Evolutionary conservation across 2,888 invertebrate species (phyloP).

Genomic region (Sussaba pulchella): DNA sequence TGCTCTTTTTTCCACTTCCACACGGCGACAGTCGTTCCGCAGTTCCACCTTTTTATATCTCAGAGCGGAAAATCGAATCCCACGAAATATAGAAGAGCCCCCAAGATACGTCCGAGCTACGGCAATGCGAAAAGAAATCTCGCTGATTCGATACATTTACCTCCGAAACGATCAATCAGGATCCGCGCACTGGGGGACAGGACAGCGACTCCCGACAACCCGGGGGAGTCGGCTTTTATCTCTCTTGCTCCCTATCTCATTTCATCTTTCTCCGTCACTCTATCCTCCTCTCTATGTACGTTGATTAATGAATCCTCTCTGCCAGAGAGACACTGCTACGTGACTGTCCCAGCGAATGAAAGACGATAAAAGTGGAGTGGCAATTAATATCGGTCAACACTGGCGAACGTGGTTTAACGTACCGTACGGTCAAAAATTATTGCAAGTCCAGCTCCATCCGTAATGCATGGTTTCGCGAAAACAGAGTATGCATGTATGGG

Average conservation of each 20-base stretch:
- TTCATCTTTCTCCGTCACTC: conserved; percentile 34
- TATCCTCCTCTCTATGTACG: conserved; percentile 58
- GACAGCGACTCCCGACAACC: conserved; percentile 55
- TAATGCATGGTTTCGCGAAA: conserved; percentile 6
- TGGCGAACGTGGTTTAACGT: background rate
- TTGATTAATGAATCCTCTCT: conserved; percentile 78
- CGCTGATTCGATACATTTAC: conserved; percentile 66
- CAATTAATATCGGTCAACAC: conserved; percentile 79
- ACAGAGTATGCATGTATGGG: background rate
- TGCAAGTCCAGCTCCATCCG: conserved; percentile 14
- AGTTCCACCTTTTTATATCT: conserved; percentile 23
- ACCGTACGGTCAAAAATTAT: conserved; percentile 66
- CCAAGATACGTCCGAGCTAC: conserved; percentile 42
- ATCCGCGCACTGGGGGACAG: conserved; percentile 54
- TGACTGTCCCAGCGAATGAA: conserved; percentile 78
- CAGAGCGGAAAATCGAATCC: conserved; percentile 33
- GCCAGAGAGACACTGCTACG: conserved; percentile 74
- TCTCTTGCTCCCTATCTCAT: conserved; percentile 30
- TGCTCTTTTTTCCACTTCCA: conserved; percentile 12
- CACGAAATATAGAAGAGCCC: conserved; percentile 33
- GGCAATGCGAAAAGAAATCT: conserved; percentile 55
- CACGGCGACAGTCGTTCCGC: conserved; percentile 22
- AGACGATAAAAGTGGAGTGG: conserved; percentile 80
- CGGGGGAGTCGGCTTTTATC: background rate
- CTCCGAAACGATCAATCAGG: conserved; percentile 65